Base-by-base conservation (phyloP, 2,888 invertebrate species). In the Timema cristinae region DNA sequence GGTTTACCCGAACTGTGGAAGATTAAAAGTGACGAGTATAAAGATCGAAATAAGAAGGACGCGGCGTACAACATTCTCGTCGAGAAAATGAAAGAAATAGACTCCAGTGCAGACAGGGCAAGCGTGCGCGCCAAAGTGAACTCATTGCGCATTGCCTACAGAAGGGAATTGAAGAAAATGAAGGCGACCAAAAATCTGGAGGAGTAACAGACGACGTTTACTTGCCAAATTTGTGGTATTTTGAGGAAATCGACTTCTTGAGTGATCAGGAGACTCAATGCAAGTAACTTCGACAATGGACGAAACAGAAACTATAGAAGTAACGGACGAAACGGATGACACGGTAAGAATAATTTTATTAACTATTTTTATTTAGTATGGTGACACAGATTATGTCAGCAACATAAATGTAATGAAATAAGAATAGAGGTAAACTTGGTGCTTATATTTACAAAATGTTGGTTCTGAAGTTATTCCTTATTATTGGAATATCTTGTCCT, bases 111-210 rank as follows among this genome's bases (percentile, higher is more conserved):
- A 13, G 74, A 72, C 66, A 47, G 72, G 16, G 73, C 70, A 47
- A 68, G 67, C 16, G 75, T 76, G n/a, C 63, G 52, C 15, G 71
- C 69, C 63, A 78, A 78, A 72, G 74, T 77, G 15, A 78, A 78
- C 71, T 68, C 75, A 56, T 74, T 77, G 10, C 74, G 78, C 13
- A 76, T 75, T 67, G 75, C 75, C 66, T 79, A 76, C 66, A 68
- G 78, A 56, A 77, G 77, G 70, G 78, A 78, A 74, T 67, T 76
- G 59, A 77, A 76, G 68, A 78, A 77, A 75, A 72, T 79, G 11
- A 59, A 68, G 10, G 74, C 74, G 61, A 69, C 69, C 54, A 63
- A 61, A 66, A 69, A 54, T 73, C 71, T 70, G 75, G 70, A 52
- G 67, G 66, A 54, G 73, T 77, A 71, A 32, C 32, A 32, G 32